A percentile compares a stretch with the other conserved stretches of the same genome.
phyloP scores from a whole-genome alignment of 2,888 invertebrate genomes.

The Pollenia labialis region DNA sequence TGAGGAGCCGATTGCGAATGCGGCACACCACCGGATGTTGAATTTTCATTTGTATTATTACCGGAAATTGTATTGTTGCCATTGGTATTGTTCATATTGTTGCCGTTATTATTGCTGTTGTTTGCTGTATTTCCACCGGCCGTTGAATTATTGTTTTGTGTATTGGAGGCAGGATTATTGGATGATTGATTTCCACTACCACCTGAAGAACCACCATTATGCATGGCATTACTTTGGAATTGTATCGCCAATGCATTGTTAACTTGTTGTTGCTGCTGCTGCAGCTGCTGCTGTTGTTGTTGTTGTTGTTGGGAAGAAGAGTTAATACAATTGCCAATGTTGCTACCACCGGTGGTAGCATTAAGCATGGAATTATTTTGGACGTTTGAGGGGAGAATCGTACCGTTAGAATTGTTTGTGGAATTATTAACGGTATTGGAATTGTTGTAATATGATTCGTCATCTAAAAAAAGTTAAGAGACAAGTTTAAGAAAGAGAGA shows the following conservation, averaged over 20 bases:
- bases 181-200: slow-evolving; percentile 71
- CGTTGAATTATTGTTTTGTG: slow-evolving; percentile 54
- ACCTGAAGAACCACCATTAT: slow-evolving; percentile 75
- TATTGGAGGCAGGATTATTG: slow-evolving; percentile 47
- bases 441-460: slow-evolving; percentile 82
- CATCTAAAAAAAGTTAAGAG: slow-evolving; percentile 77
- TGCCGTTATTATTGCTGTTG: slow-evolving; percentile 54
- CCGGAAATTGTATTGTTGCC: slow-evolving; percentile 62
- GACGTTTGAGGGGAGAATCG: slow-evolving; percentile 81
- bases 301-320: slow-evolving; percentile 76
- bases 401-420: slow-evolving; percentile 81
- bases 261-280: slow-evolving; percentile 77
- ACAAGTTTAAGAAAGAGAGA: slow-evolving; percentile 26
- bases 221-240: slow-evolving; percentile 80
- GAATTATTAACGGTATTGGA: slow-evolving; percentile 76
- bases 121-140: slow-evolving; percentile 20
- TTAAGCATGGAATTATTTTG: slow-evolving; percentile 83
- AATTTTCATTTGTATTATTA: slow-evolving; percentile 63
- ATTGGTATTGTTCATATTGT: slow-evolving; percentile 73
- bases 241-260: slow-evolving; percentile 84
- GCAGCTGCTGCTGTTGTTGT: slow-evolving; percentile 76
- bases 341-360: slow-evolving; percentile 70
- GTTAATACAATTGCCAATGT: slow-evolving; percentile 66
- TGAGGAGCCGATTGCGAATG: slow-evolving; percentile 84
- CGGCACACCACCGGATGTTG: slow-evolving; percentile 79